Evolutionary conservation across 2,888 invertebrate genomes (phyloP).

Genomic region (Cryptus viduatorius): DNA sequence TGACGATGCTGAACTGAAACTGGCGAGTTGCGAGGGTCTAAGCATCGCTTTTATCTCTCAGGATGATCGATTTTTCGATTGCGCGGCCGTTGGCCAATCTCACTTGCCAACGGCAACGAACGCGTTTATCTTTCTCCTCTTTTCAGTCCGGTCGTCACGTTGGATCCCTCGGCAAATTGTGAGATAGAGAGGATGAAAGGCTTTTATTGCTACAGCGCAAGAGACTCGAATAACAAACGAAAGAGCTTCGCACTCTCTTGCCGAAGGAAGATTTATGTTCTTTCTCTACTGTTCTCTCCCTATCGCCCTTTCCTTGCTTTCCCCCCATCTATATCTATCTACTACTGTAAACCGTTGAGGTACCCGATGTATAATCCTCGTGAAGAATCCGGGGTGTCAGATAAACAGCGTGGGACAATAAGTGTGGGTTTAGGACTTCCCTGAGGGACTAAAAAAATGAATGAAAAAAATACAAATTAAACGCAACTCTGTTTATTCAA

Average conservation of each 20-base stretch:
- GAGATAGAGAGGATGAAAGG: slow-evolving; percentile 50
- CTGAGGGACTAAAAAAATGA: background rate
- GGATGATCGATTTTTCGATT: slow-evolving; percentile 65
- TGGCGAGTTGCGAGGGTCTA: slow-evolving; percentile 32
- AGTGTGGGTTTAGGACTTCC: slow-evolving; percentile 17
- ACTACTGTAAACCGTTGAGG: background rate
- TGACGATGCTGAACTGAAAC: slow-evolving; percentile 23
- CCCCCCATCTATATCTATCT: background rate
- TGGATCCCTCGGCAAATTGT: slow-evolving; percentile 69
- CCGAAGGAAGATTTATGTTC: slow-evolving; percentile 57
- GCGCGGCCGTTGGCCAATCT: slow-evolving; percentile 59
- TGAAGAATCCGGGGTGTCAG: slow-evolving; percentile 34
- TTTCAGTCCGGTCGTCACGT: slow-evolving; percentile 35
- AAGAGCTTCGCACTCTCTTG: background rate
- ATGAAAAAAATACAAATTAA: background rate
- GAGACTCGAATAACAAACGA: slow-evolving; percentile 68
- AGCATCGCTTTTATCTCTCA: slow-evolving; percentile 56
- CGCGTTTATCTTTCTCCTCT: slow-evolving; percentile 20
- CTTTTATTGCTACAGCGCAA: slow-evolving; percentile 66
- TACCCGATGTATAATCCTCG: slow-evolving; percentile 21
- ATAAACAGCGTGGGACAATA: slow-evolving; percentile 37
- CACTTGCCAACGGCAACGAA: slow-evolving; percentile 35
- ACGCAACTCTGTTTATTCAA: background rate
- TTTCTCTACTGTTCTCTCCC: background rate
- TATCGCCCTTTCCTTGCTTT: background rate